phyloP scores from a whole-genome alignment of 2,888 invertebrate species.

The Thymelicus acteon region DNA sequence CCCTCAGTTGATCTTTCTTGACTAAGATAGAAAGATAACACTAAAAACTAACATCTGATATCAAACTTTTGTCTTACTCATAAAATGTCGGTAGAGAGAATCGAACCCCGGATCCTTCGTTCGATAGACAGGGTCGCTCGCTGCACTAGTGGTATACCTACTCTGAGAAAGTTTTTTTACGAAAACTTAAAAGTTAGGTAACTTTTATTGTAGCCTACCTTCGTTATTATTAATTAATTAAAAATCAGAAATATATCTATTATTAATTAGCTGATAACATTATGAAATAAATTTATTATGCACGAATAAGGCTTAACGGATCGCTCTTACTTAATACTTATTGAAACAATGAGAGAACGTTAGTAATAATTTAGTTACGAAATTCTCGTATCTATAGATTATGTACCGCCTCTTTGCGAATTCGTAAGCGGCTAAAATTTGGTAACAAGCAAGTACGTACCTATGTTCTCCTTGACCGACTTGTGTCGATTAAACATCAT shows the following conservation, averaged over 20 bases:
- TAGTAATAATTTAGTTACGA: slow-evolving; percentile 19
- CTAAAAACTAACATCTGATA: no score
- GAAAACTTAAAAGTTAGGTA: no score
- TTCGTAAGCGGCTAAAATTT: slow-evolving; percentile 31
- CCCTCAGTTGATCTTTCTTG: no score
- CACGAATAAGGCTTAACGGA: not conserved
- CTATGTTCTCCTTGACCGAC: slow-evolving; percentile 31
- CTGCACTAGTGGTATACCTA: no score
- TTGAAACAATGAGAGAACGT: slow-evolving; percentile 20
- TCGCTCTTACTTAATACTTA: not conserved
- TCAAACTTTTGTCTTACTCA: no score
- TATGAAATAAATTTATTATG: not conserved
- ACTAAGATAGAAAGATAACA: no score
- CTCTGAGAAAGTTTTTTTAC: no score
- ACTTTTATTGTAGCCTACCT: no score
- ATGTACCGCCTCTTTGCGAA: slow-evolving; percentile 22
- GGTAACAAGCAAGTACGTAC: slow-evolving; percentile 21
- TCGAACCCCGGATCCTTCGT: no score
- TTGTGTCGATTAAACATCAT: slow-evolving; percentile 36
- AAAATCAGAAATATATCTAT: not conserved
- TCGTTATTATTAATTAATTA: not conserved
- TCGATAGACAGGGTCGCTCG: no score
- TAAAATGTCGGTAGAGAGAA: no score
- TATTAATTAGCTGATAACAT: not conserved
- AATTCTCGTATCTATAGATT: slow-evolving; percentile 26